Base-by-base conservation (phyloP, 2,888 invertebrate species). In the Patella ulyssiponensis region DNA sequence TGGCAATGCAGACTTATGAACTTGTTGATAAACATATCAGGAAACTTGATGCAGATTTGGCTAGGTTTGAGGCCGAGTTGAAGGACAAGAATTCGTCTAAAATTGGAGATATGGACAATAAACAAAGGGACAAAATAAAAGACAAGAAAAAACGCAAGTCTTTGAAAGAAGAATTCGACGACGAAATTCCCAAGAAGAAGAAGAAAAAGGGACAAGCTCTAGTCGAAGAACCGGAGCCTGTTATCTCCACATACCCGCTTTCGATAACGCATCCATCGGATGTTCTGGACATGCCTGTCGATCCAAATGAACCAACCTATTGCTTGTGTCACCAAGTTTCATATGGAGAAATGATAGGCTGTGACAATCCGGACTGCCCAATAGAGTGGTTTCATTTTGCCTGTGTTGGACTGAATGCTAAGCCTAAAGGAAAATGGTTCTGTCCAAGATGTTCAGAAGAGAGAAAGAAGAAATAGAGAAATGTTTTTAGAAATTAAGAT, bases 281-380 rank as follows among this genome's bases (percentile, higher is more conserved):
- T 82, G 93, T 93, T 1, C 88, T 94, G 74, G 94, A 94, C 87
- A 94, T 94, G 94, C 94, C 94, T 7, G 94, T 94, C 1, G 93
- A 99, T 93, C 99, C 99, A 0, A 99, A 99, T 90, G 99, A 99
- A 91, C 99, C 99, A 0, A 98, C 98, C 0, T 99, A 99, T 91
- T 99, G 98, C 91, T 93, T 98, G 64, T 99, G 99, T 90, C 98
- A 98, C 92, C 98, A 99, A 80, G 92, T 92, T 94, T 97, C 97
- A 4, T 98, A 97, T 88, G 98, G 98, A 77, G 97, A 98, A 93
- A 98, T 98, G 98, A 97, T 98, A 90, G 97, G 96, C 82, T 98
- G 98, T 93, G 98, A 98, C 92, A 98, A 98, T 80, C 87, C 86
- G 5, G 91, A 92, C 83, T 93, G 93, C 85, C 92, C 92, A 3